Conservation (phyloP, 2,797 vertebrate genomes). For the Remorina albescens region DNA sequence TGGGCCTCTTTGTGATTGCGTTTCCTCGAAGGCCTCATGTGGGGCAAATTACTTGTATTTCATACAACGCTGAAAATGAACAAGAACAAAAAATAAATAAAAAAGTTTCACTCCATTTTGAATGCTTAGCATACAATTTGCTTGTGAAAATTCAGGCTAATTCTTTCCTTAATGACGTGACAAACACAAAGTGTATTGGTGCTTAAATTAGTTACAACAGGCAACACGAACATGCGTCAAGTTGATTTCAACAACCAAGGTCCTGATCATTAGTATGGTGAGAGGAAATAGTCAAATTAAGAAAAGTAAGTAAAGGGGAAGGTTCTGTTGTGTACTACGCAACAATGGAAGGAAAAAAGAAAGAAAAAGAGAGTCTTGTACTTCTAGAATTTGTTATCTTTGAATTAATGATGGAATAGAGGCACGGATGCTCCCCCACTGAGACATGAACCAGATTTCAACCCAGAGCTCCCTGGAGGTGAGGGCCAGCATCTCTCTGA, state of each 20-base stretch:
- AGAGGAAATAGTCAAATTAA: neutral
- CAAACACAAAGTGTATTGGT: conserved; percentile 32
- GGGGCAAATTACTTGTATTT: conserved; percentile 68
- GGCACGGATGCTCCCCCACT: conserved; percentile 73
- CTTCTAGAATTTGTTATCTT: conserved; percentile 74
- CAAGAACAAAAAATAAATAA: conserved; percentile 30
- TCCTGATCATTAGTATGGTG: neutral
- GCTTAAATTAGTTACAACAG: conserved; percentile 18
- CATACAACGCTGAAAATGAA: conserved; percentile 44
- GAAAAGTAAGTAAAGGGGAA: conserved; percentile 26
- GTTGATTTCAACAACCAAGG: conserved; percentile 11
- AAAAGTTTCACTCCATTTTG: conserved; percentile 52
- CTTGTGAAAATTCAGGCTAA: conserved; percentile 37
- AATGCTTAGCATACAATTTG: conserved; percentile 16
- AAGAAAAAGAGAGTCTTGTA: conserved; percentile 29
- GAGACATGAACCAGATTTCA: conserved; percentile 88
- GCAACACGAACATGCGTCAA: conserved; percentile 16
- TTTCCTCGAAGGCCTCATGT: conserved; percentile 55
- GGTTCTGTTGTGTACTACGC: conserved; percentile 26
- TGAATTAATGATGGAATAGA: conserved; percentile 84
- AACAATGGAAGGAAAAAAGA: conserved; percentile 13
- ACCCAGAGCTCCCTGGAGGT: conserved; percentile 84
- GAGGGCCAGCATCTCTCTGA: conserved; percentile 74
- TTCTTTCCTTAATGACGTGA: conserved; percentile 49
- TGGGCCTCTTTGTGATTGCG: conserved; percentile 63